Percentiles rank a stretch among this genome's conserved stretches.
Evolutionary conservation across 2,113 vertebrate genomes (phyloP).

Genomic region (Sprattus sprattus): DNA sequence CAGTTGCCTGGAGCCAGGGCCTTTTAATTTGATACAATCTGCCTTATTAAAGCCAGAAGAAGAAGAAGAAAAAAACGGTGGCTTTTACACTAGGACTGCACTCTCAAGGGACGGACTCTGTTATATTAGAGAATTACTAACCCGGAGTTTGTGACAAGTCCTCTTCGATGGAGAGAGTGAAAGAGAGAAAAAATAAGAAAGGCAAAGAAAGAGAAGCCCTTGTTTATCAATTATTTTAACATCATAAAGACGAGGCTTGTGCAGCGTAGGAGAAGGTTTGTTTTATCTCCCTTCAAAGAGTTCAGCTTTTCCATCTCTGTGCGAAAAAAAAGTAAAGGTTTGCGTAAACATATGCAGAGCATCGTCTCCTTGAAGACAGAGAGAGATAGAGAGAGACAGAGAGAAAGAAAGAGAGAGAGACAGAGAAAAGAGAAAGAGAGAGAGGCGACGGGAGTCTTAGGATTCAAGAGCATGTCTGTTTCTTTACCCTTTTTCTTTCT

Average conservation of each 20-base stretch:
- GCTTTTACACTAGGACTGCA: conserved; percentile 51
- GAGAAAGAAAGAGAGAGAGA: background rate
- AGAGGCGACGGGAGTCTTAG: conserved; percentile 47
- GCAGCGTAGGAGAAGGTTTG: conserved; percentile 63
- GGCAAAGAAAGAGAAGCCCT: conserved; percentile 49
- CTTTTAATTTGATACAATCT: conserved; percentile 62
- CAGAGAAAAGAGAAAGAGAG: background rate
- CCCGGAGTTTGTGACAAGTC: conserved; percentile 71
- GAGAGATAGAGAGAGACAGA: conserved; percentile 33
- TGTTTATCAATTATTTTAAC: conserved; percentile 73
- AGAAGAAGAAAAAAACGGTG: conserved; percentile 45
- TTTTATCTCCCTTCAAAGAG: conserved; percentile 74
- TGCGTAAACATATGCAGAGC: conserved; percentile 79
- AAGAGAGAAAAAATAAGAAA: conserved; percentile 36
- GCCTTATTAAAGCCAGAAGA: conserved; percentile 60
- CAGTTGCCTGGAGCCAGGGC: conserved; percentile 57
- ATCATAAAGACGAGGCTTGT: conserved; percentile 63
- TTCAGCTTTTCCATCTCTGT: conserved; percentile 60
- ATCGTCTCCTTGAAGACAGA: conserved; percentile 73
- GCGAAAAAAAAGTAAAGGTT: conserved; percentile 73
- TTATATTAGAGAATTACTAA: conserved; percentile 63
- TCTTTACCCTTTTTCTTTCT: conserved; percentile 57
- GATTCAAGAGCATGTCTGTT: conserved; percentile 74
- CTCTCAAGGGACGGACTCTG: conserved; percentile 56
- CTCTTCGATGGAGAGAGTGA: conserved; percentile 41